phyloP scores from a whole-genome alignment of 2,797 vertebrate genomes.

The Merluccius polli region DNA sequence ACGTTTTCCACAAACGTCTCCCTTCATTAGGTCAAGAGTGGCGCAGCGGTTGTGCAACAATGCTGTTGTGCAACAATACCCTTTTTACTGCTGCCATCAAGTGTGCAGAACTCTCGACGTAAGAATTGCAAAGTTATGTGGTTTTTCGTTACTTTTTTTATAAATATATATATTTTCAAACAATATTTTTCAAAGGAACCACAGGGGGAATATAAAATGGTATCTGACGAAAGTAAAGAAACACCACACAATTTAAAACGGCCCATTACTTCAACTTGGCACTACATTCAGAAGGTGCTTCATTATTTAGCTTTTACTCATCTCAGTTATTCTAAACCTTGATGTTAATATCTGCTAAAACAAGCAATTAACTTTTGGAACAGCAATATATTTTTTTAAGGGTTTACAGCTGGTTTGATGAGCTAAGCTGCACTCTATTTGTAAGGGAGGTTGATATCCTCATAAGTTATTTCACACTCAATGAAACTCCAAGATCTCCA shows the following conservation, averaged over 20 bases:
- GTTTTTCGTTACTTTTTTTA: not conserved
- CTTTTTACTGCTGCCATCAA: conserved; percentile 10
- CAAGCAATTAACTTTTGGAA: not conserved
- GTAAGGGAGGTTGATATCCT: not conserved
- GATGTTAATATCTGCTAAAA: not conserved
- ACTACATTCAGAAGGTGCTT: not conserved
- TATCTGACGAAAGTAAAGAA: not conserved
- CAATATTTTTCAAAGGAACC: not conserved
- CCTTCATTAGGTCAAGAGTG: not conserved
- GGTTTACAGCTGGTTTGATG: not conserved
- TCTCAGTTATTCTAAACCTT: too few species aligned
- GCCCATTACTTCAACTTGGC: not conserved
- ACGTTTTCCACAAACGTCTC: not conserved
- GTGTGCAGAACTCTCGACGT: not conserved
- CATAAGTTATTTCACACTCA: not conserved
- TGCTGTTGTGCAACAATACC: not conserved
- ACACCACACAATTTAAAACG: not conserved
- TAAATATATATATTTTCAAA: not conserved
- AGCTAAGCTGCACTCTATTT: not conserved
- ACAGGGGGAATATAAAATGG: not conserved
- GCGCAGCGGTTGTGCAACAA: not conserved
- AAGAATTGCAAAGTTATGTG: not conserved
- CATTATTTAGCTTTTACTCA: not conserved
- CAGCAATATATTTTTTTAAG: not conserved
- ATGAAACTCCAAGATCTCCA: not conserved